Evolutionary conservation across 1,140 invertebrate genomes (phyloP), one percentile per base, ranked within the genome.

Genomic region (Diuraphis noxia): DNA sequence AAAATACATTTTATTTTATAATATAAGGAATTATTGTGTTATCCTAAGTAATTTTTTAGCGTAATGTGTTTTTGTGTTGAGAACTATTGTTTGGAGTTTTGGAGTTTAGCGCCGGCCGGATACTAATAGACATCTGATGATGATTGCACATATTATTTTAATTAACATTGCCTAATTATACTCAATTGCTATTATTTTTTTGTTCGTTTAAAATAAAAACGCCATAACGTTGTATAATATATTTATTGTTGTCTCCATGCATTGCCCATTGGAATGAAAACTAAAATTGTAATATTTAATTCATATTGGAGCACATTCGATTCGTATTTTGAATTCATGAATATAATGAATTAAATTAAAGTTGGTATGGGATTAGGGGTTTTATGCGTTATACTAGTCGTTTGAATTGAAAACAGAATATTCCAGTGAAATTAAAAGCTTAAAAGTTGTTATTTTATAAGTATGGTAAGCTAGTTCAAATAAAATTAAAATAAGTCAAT

Each of bases 271-370:
- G 41, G 8, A 36, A 49, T 34, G 41, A 86, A 23, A 49, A 49
- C 43, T 49, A 6, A 49, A 49, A 43, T 86, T 49, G 46, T 85
- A n/a, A 46, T 85, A 19, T 85, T 85, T 85, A 43, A 86, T 86
- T 86, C 43, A 41, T 52, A 86, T 86, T 38, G 85, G 23, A 86
- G 43, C 41, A 38, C 46, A 49, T 86, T 86, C 84, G 84, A 86
- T 86, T 21, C 34, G 52, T 34, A 86, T 86, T 86, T 49, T 34
- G 34, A 52, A 86, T 52, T 49, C 85, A 52, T 52, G 85, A 86
- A 86, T 86, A 52, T 38, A 86, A 86, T 52, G 85, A 86, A 86
- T 52, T 86, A 86, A 86, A 86, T 86, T 86, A 49, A 86, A 86
- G 46, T 86, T 49, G 43, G 85, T 46, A 52, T 23, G 23, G 85